These are phyloP conservation scores for Monoplex corrugatus DNA, from an alignment of 2,888 invertebrate species.

Conservation along the genomic window DNA sequence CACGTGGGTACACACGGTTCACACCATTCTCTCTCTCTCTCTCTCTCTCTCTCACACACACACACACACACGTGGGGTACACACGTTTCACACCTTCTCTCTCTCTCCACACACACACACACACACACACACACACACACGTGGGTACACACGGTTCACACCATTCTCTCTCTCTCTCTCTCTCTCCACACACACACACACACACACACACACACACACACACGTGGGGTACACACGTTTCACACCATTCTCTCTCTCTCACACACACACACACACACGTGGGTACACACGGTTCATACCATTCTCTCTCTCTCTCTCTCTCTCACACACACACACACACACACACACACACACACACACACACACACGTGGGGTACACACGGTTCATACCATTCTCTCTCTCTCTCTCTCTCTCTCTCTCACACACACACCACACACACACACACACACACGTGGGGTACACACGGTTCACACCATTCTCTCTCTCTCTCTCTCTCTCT, in stretches of 20 bases:
- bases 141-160: background rate
- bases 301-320: background rate
- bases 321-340: background rate
- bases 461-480: too few species aligned
- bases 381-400: too few species aligned
- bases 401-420: too few species aligned
- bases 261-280: background rate
- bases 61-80: background rate
- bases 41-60: too few species aligned
- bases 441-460: too few species aligned
- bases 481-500: too few species aligned
- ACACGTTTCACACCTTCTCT: background rate
- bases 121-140: slow-evolving; percentile 2
- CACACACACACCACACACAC: too few species aligned
- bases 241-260: background rate
- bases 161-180: background rate
- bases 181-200: slow-evolving; percentile 25
- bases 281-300: background rate
- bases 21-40: background rate
- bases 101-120: background rate
- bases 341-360: slow-evolving; percentile 28
- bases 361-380: background rate
- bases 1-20: background rate
- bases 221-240: background rate
- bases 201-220: background rate